A percentile compares a stretch with the other conserved stretches of the same genome.
Conservation (phyloP, 92 coral and sea anemone genomes). For the Scolanthus callimorphus region DNA sequence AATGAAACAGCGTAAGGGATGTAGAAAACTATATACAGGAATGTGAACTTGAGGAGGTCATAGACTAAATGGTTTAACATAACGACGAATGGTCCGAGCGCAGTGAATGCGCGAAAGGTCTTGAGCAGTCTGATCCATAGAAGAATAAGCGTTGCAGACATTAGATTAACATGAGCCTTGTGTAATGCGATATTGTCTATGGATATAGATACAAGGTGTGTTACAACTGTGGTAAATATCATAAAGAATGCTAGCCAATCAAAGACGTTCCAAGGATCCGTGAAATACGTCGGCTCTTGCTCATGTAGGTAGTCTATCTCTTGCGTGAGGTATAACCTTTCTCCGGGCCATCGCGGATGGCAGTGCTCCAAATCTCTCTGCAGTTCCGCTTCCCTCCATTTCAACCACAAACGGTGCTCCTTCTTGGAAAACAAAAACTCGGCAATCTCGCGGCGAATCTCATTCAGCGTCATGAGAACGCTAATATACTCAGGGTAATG, state of each 20-base stretch:
- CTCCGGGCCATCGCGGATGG: slow-evolving; percentile 99
- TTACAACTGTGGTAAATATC: slow-evolving; percentile 59
- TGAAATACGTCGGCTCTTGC: slow-evolving; percentile 73
- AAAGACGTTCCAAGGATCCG: slow-evolving; percentile 87
- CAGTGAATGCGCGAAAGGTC: slow-evolving; percentile 87
- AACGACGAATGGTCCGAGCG: slow-evolving; percentile 90
- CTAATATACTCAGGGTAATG: slow-evolving; percentile 45
- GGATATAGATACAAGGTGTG: slow-evolving; percentile 60
- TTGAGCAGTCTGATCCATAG: slow-evolving; percentile 88
- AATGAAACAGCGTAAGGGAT: slow-evolving; percentile 97
- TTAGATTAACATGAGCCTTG: slow-evolving; percentile 50
- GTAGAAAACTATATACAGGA: slow-evolving; percentile 79
- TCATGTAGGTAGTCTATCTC: slow-evolving; percentile 71
- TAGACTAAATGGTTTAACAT: slow-evolving; percentile 86
- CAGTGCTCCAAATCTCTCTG: slow-evolving; percentile 80
- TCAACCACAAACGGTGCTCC: slow-evolving; percentile 79
- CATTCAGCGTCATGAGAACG: slow-evolving; percentile 70
- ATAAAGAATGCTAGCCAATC: slow-evolving; percentile 82
- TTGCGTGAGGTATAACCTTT: slow-evolving; percentile 85
- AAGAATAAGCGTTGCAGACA: slow-evolving; percentile 71
- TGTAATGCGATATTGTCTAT: slow-evolving; percentile 28
- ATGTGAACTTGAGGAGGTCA: slow-evolving; percentile 80
- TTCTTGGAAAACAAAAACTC: slow-evolving; percentile 73
- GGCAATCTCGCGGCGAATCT: slow-evolving; percentile 68
- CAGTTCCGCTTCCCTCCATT: slow-evolving; percentile 83